Conservation (phyloP, 2,797 vertebrate genomes). For the Potorous gilbertii region DNA sequence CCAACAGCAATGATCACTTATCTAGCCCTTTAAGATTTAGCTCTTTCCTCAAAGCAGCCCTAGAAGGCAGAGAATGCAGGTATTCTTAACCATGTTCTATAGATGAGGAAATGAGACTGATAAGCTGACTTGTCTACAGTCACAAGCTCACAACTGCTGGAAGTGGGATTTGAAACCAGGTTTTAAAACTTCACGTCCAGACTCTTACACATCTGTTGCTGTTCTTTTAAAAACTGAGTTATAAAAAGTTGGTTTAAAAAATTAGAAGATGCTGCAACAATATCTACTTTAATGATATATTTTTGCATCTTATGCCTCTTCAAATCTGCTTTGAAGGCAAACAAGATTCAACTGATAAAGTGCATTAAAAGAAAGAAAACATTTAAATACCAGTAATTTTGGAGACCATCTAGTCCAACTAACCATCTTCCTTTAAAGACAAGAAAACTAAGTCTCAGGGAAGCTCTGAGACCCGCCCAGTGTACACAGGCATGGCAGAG, state of each 20-base stretch:
- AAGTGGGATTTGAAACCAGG: background rate
- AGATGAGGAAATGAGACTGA: background rate
- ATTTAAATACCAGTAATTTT: background rate
- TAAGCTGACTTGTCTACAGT: background rate
- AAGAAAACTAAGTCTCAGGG: background rate
- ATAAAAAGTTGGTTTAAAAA: background rate
- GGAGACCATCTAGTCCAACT: background rate
- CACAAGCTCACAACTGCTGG: background rate
- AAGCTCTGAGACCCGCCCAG: background rate
- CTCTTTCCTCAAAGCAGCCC: background rate
- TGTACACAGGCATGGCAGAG: too few relatives aligned
- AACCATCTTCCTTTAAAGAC: background rate
- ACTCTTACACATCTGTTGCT: background rate
- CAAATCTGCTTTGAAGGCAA: background rate
- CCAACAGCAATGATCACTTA: background rate
- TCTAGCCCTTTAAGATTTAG: background rate
- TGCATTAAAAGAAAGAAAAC: background rate
- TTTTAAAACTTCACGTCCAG: background rate
- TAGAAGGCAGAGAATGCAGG: background rate
- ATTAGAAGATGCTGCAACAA: background rate
- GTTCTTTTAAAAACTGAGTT: background rate
- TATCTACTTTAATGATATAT: background rate
- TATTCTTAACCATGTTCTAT: background rate
- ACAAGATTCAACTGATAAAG: background rate
- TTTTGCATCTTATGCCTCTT: background rate